Conservation (phyloP, 2,113 vertebrate genomes). For the Plestiodon gilberti region DNA sequence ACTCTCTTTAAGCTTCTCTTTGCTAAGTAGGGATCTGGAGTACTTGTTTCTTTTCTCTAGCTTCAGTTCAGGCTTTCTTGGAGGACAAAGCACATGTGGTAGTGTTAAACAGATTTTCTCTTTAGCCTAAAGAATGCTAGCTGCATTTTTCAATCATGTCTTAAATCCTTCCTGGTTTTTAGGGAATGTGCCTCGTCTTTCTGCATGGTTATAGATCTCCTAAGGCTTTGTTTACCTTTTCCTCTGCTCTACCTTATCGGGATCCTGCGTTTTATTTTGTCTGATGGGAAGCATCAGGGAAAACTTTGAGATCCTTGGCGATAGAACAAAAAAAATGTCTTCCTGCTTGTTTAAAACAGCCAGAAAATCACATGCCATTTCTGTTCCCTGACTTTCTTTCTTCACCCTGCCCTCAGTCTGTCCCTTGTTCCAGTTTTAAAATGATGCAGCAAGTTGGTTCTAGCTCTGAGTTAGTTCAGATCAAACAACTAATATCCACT, state of each 20-base stretch:
- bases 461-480: not conserved
- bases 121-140: too few relatives aligned
- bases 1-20: not conserved
- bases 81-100: constrained; percentile 8
- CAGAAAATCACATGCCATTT: not conserved
- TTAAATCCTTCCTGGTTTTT: too few relatives aligned
- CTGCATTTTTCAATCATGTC: not conserved
- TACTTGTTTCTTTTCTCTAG: not conserved
- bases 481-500: not conserved
- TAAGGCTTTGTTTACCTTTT: not conserved
- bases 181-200: too few relatives aligned
- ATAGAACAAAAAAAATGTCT: not conserved
- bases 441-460: not conserved
- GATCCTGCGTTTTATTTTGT: not conserved
- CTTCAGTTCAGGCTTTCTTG: constrained; percentile 35
- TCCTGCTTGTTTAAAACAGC: not conserved
- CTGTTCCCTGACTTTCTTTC: not conserved
- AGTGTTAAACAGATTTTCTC: constrained; percentile 47
- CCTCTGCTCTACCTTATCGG: not conserved
- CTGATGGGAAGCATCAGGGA: not conserved
- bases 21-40: constrained; percentile 26
- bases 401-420: not conserved
- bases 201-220: not conserved
- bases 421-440: not conserved
- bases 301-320: not conserved